Base-by-base conservation (phyloP, 2,888 invertebrate species). In the Dastarcus helophoroides region DNA sequence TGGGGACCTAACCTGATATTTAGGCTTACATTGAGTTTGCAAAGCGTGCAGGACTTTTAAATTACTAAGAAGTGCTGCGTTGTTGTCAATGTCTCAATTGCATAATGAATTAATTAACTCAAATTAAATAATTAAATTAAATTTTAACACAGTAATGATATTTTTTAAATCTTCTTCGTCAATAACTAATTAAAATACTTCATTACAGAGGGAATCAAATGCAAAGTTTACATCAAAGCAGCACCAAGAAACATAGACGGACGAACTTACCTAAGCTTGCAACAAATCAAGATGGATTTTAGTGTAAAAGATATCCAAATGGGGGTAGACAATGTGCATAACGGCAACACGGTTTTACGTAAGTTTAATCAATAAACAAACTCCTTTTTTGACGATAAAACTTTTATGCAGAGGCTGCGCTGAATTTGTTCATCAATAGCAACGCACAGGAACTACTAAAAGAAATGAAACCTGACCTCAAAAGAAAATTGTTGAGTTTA, bases 401-500 rank as follows among this genome's bases (percentile, higher is more conserved):
- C 7, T 40, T 22, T 29, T 35, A 64, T 60, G 40, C 68, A 86
- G 86, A 85, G 58, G 84, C 85, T 9, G 86, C 85, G 8, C 58
- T 86, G 38, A 86, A 86, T 61, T 64, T 85, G 26, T 86, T 86
- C 63, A 86, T 86, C 58, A 86, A 86, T 59, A 79, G 81, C 2
- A 84, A 86, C 57, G 76, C 83, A 0, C 85, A 86, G 50, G 86
- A 86, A 41, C 62, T 86, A 8, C 61, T 86, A 25, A 83, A 80
- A 51, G 86, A 86, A 62, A 86, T 86, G 86, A 86, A 86, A 51
- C 86, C 86, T 0, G 76, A 82, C 47, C 64, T 86, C 33, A 77
- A 82, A 50, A 69, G 71, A 38, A 85, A 86, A 56, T 65, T 86
- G 14, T 71, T 83, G 4, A 68, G 71, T 41, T 76, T 82, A 40